Evolutionary conservation across 2,797 vertebrate species (phyloP), one percentile per base, ranked within the genome.

Genomic region (Hypotaenidia okinawae): DNA sequence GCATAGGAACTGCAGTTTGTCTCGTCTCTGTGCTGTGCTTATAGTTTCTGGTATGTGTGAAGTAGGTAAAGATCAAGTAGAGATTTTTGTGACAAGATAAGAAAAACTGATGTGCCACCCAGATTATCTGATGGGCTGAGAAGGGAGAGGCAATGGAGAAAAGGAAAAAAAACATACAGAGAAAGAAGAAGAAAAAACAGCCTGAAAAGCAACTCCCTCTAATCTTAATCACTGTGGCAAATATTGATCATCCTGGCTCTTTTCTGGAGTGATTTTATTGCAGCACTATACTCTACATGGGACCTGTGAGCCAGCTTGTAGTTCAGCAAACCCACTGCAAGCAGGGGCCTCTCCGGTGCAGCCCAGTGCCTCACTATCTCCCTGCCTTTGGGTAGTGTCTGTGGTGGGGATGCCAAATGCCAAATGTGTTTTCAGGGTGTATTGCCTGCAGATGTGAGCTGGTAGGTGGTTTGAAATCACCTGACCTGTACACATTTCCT

Each of bases 401-500:
- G 3, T 39, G 43, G 4, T n/a, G 39, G 52, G 43, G 30, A 35
- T 77, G 45, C 27, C 70, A 78, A 45, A 68, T 5, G 28, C 28
- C 51, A 28, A 59, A 37, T 2, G 1, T 52, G 23, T 6, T 85
- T 37, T 85, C 1, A 6, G 41, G 16, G 8, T 35, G 22, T 43
- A 2, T 79, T 54, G 18, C 55, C 62, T 67, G 72, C 27, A 74
- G 43, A 14, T 24, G 28, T 3, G 15, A 62, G n/a, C 35, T 74
- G 35, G 68, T 58, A 16, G 5, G n/a, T 58, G 30, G 3, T 70
- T 61, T 83, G 78, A 47, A 63, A 87, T 27, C 22, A n/a, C 16
- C 0, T 0, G 35, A 13, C 32, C 10, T 1, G 0, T 66, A 24
- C 28, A 9, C 19, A 5, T 78, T 72, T 28, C 33, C 63, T 66